Evolutionary conservation across 2,797 vertebrate genomes (phyloP), one percentile per base, ranked within the genome.

Genomic region (Poecile montanus): DNA sequence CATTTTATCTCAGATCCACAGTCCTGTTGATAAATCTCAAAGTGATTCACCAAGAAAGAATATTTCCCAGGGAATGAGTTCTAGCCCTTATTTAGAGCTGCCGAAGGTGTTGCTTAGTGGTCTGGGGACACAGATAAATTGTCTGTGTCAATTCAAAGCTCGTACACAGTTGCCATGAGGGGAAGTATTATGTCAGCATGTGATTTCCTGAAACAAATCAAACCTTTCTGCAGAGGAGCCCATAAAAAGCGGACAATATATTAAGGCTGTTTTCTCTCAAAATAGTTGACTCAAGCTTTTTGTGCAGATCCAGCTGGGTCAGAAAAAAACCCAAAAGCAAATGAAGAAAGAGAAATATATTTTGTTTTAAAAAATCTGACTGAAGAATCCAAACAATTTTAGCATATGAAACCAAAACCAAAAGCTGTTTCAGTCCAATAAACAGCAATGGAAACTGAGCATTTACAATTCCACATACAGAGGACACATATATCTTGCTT

Each of bases 151-250:
- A 65, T 68, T 83, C 68, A 89, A 72, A 95, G 63, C 27, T 54
- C 1, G 0, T 38, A 57, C 20, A 74, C 17, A 38, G 75, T n/a
- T 57, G 45, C 71, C 45, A 36, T 36, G 57, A 93, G 83, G 72
- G 45, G 57, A 92, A 92, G 32, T n/a, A n/a, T 36, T 82, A 63
- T 26, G 44, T 30, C 61, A 77, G 53, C 74, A 34, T 54, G 58
- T 72, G 75, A 91, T 85, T 93, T 95, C 91, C 84, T 87, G 84
- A 74, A 96, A 91, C 75, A 93, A 89, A 92, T 57, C 48, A 74
- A 78, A 79, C 3, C 2, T 76, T 86, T 61, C 77, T 76, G 77
- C 48, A 85, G 34, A 92, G 57, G n/a, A 95, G 36, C 19, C 23
- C 75, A 72, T 77, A 87, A 89, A 87, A 92, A 58, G 36, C 45